Conservation (phyloP, 2,113 vertebrate genomes). For the Garra rufa region DNA sequence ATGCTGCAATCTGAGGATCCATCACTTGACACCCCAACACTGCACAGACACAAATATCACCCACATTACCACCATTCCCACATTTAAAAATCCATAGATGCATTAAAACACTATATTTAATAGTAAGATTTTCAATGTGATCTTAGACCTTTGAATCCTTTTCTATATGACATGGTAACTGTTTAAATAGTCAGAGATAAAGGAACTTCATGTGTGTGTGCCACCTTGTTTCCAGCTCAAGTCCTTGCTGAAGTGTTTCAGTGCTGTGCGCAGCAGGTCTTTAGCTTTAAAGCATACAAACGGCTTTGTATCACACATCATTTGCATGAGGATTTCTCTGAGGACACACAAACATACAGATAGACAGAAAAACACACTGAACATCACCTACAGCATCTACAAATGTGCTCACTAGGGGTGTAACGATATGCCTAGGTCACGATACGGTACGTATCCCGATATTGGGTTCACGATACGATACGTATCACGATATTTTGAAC, state of each 20-base stretch:
- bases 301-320: conserved; percentile 70
- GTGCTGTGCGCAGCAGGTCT: conserved; percentile 82
- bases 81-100: neutral
- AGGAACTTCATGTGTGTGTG: neutral
- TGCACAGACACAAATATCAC: conserved; percentile 60
- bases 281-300: conserved; percentile 91
- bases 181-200: neutral
- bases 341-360: conserved; percentile 37
- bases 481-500: too few relatives aligned
- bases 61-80: neutral
- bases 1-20: conserved; percentile 88
- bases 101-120: neutral
- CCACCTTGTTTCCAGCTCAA: conserved; percentile 83
- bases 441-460: too few relatives aligned
- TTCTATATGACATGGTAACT: neutral
- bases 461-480: too few relatives aligned
- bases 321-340: conserved; percentile 81
- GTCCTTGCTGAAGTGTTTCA: conserved; percentile 72
- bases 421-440: too few relatives aligned
- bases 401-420: too few relatives aligned
- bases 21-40: conserved; percentile 78
- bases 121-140: neutral
- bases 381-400: neutral
- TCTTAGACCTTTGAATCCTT: neutral
- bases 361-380: conserved; percentile 15